A percentile compares a stretch with the other conserved stretches of the same genome.
phyloP scores from a whole-genome alignment of 2,113 vertebrate genomes.

The Mesitornis unicolor region DNA sequence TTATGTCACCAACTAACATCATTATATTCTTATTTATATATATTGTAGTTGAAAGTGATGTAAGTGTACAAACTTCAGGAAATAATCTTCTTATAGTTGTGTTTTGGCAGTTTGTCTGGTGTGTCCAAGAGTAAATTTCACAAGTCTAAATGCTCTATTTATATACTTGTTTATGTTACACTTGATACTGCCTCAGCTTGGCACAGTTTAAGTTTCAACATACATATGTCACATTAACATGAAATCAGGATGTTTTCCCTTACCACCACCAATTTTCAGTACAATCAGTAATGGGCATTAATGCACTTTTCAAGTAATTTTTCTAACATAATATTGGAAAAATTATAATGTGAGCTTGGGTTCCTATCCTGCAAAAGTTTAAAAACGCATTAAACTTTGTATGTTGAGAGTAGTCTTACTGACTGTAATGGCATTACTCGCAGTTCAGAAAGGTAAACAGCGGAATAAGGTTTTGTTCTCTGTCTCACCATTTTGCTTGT shows the following conservation, averaged over 20 bases:
- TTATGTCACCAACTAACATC: neutral
- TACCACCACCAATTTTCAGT: neutral
- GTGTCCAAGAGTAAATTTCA: constrained; percentile 37
- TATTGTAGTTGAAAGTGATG: neutral
- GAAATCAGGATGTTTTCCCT: neutral
- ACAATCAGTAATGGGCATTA: neutral
- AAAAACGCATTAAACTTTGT: neutral
- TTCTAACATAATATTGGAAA: neutral
- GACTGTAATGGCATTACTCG: neutral
- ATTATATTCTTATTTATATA: neutral
- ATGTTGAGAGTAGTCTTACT: neutral
- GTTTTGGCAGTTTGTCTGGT: constrained; percentile 10
- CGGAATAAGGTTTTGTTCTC: neutral
- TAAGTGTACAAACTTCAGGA: constrained; percentile 37
- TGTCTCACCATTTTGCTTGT: neutral
- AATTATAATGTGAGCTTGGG: neutral
- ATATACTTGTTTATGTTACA: neutral
- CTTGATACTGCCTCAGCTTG: neutral
- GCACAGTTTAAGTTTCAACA: neutral
- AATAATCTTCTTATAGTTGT: constrained; percentile 42
- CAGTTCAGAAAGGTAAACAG: neutral
- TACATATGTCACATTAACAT: neutral
- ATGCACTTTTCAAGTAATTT: neutral
- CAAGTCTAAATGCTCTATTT: neutral
- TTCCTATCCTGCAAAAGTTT: neutral